Evolutionary conservation across 2,797 vertebrate species (phyloP).

Genomic region (Chloroceryle amazona): DNA sequence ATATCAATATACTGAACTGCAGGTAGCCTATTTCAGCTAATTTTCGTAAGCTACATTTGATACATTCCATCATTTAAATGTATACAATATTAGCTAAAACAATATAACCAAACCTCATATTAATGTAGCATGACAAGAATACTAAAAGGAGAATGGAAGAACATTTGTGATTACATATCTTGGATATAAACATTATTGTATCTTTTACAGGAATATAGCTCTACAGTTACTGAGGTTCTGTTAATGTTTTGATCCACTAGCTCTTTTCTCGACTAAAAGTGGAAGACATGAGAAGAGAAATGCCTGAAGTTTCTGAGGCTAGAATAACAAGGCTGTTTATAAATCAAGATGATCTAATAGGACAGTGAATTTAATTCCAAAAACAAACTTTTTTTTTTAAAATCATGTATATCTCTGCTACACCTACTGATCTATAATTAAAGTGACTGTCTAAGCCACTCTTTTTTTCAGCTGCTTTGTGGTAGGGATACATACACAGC

Average conservation of each 20-base stretch:
- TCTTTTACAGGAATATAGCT: neutral
- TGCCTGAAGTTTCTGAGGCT: neutral
- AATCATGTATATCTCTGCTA: neutral
- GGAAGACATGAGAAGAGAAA: neutral
- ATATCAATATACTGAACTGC: neutral
- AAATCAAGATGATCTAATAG: neutral
- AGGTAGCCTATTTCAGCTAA: neutral
- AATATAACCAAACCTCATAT: neutral
- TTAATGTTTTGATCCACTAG: neutral
- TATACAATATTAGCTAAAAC: neutral
- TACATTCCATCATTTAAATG: neutral
- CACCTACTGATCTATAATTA: neutral
- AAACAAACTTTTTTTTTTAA: neutral
- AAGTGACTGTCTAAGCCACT: neutral
- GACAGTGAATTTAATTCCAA: neutral
- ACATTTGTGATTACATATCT: neutral
- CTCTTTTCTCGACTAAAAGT: neutral
- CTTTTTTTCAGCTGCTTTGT: neutral
- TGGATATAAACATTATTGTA: neutral
- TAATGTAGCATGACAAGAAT: neutral
- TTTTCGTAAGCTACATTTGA: neutral
- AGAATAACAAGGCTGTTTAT: neutral
- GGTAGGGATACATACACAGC: constrained; percentile 45
- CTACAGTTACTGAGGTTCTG: neutral
- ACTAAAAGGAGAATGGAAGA: neutral